Percentiles rank a stretch among this genome's conserved stretches.
Evolutionary conservation across 2,797 vertebrate species (phyloP).

Genomic region (Gorsachius magnificus): DNA sequence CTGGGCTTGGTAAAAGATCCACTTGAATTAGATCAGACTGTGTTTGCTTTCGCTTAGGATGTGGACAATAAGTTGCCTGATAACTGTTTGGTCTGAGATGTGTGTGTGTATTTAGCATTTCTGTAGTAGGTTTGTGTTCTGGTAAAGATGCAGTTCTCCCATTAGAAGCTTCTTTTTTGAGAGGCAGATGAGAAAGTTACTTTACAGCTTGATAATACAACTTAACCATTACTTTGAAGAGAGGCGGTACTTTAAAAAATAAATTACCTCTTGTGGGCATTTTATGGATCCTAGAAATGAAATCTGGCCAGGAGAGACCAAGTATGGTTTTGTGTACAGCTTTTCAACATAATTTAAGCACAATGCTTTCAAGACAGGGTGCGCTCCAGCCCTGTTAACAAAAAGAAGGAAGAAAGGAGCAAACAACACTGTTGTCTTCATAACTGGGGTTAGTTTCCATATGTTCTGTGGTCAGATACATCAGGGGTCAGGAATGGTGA

Average conservation of each 20-base stretch:
- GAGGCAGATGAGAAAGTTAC: background rate
- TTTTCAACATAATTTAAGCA: background rate
- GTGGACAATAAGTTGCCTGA: background rate
- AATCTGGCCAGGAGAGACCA: background rate
- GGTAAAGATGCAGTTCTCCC: background rate
- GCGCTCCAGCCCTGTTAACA: background rate
- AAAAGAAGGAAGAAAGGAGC: background rate
- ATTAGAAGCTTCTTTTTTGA: background rate
- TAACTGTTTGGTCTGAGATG: background rate
- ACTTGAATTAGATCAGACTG: background rate
- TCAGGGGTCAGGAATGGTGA: background rate
- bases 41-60: background rate
- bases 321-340: background rate
- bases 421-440: background rate
- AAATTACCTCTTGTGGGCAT: background rate
- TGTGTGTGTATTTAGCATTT: background rate
- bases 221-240: background rate
- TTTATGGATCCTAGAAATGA: background rate
- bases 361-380: background rate
- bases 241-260: background rate
- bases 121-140: background rate
- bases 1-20: background rate
- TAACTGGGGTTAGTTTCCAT: background rate
- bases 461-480: background rate
- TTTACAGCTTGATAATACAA: background rate